Base-by-base conservation (phyloP, 2,113 vertebrate species). In the Benitochromis conjunctus region DNA sequence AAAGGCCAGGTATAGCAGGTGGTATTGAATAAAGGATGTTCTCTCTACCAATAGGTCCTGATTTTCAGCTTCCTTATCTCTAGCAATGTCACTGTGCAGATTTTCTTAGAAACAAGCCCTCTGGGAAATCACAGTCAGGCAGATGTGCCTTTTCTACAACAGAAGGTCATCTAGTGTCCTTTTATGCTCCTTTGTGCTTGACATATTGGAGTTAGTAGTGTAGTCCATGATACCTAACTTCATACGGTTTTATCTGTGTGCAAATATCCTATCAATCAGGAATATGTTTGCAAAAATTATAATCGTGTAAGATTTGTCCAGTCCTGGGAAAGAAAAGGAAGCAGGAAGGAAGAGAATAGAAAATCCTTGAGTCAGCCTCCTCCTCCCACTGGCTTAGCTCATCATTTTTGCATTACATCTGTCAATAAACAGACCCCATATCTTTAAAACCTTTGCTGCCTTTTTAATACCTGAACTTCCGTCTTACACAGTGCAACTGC, bases 11-110 rank as follows among this genome's bases (percentile, higher is more conserved):
- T 87, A 81, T 69, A 82, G 88, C 92, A 89, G 87, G 76, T 92
- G 90, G 91, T 90, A 85, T 31, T 88, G 87, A 92, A 94, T 92
- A 92, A 93, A 83, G 81, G 57, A 94, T 89, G 87, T 19, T 82
- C 80, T 10, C 71, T 80, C 36, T 14, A 81, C 66, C 85, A 79
- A 24, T 1, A 11, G 31, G 46, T 80, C 76, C 58, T 9, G 34
- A 57, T 89, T 87, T 41, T 21, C 74, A 82, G 79, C 87, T 46
- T 57, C 64, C 83, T 80, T 88, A 66, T 91, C 83, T 82, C 79
- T 81, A 62, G 77, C 79, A 86, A 64, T 88, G 79, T 83, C 55
- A 71, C 51, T 57, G 38, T 84, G 26, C 58, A 64, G 77, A 85
- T 91, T 82, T 90, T 60, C 77, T 88, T 58, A 34, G 82, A 84